Conservation (phyloP, 2,113 vertebrate species). For the Protobothrops flavoviridis region DNA sequence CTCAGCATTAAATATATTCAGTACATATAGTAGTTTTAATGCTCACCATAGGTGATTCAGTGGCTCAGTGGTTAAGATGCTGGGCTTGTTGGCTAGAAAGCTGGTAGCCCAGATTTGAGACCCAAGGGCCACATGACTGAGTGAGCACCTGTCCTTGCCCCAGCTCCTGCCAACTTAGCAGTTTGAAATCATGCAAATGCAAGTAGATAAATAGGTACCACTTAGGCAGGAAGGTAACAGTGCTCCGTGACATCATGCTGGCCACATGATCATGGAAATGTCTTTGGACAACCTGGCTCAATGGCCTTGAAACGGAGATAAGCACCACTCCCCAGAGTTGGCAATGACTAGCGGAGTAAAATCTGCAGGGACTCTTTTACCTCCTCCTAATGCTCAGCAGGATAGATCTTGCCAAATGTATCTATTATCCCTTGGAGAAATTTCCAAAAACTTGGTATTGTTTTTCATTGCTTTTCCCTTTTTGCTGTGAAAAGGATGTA, state of each 20-base stretch:
- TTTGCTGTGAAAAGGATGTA: neutral
- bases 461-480: neutral
- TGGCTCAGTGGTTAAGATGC: neutral
- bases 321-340: neutral
- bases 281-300: neutral
- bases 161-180: neutral
- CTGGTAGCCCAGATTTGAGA: neutral
- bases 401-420: constrained; percentile 52
- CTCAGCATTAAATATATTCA: constrained; percentile 16
- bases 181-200: neutral
- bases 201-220: neutral
- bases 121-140: neutral
- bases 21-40: constrained; percentile 6
- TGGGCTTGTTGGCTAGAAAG: neutral
- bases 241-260: neutral
- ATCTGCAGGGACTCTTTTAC: neutral
- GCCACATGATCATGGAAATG: neutral
- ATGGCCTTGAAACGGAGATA: neutral
- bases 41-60: constrained; percentile 15
- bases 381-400: constrained; percentile 38
- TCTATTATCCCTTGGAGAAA: constrained; percentile 39
- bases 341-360: neutral
- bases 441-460: constrained; percentile 9
- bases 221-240: neutral
- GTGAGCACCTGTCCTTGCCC: neutral